Conservation (phyloP, 1,140 invertebrate species). For the Diachasmimorpha longicaudata region DNA sequence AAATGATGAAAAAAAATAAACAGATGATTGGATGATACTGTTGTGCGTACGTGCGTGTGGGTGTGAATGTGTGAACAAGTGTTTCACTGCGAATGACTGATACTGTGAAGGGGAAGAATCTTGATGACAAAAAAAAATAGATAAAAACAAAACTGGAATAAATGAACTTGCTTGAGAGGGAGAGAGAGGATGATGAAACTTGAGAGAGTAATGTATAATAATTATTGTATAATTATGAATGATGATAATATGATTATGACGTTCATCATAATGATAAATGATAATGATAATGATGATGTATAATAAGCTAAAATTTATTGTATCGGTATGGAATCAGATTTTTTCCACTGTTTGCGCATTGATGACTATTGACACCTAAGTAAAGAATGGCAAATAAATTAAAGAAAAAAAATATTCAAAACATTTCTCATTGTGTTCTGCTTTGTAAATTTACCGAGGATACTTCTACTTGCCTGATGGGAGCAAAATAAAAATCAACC, state of each 20-base stretch:
- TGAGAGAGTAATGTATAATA: slow-evolving; percentile 51
- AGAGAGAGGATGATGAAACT: slow-evolving; percentile 25
- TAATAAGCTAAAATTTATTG: slow-evolving; percentile 59
- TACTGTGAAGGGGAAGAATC: slow-evolving; percentile 19
- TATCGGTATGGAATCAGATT: slow-evolving; percentile 59
- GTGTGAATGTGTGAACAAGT: slow-evolving; percentile 24
- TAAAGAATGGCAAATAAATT: slow-evolving; percentile 49
- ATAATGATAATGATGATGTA: slow-evolving; percentile 54
- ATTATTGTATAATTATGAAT: slow-evolving; percentile 59
- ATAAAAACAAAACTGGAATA: slow-evolving; percentile 7
- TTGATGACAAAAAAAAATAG: slow-evolving; percentile 22
- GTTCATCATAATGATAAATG: slow-evolving; percentile 45
- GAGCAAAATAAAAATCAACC: slow-evolving; percentile 21
- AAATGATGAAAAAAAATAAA: slow-evolving; percentile 18
- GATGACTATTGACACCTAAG: slow-evolving; percentile 52
- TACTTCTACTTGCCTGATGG: slow-evolving; percentile 29
- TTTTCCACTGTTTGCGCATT: slow-evolving; percentile 57
- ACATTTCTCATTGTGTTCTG: slow-evolving; percentile 43
- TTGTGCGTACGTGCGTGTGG: not conserved
- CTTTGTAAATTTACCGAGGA: slow-evolving; percentile 40
- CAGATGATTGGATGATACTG: slow-evolving; percentile 1
- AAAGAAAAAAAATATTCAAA: slow-evolving; percentile 33
- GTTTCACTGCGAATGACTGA: slow-evolving; percentile 8
- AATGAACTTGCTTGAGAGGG: slow-evolving; percentile 16
- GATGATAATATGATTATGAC: slow-evolving; percentile 47